phyloP scores from a whole-genome alignment of 2,113 vertebrate species.

The Ammodytes marinus region DNA sequence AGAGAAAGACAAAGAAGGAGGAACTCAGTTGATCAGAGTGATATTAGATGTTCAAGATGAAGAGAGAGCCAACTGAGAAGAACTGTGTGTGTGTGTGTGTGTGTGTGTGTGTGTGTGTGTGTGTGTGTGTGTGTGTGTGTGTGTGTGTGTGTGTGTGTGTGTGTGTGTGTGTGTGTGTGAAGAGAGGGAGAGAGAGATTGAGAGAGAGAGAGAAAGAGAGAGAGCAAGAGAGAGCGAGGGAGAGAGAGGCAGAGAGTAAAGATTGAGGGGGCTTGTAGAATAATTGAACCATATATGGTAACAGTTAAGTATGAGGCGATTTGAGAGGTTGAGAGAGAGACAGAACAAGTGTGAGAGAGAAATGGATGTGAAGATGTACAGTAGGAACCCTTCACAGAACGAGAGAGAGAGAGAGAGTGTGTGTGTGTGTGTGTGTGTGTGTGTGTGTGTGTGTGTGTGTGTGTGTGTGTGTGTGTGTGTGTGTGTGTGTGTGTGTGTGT shows the following conservation, averaged over 20 bases:
- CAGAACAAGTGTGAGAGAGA: constrained; percentile 56
- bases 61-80: constrained; percentile 34
- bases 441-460: constrained; percentile 30
- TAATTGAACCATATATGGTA: constrained; percentile 80
- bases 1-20: constrained; percentile 40
- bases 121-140: no score
- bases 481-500: constrained; percentile 43
- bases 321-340: constrained; percentile 69
- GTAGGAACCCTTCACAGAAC: constrained; percentile 47
- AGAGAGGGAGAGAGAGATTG: constrained; percentile 11
- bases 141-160: no score
- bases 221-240: constrained; percentile 45
- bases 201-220: constrained; percentile 48
- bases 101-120: no score
- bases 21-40: constrained; percentile 62
- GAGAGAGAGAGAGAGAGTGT: not conserved
- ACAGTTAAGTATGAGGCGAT: constrained; percentile 65
- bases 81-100: not conserved
- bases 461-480: constrained; percentile 34
- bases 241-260: constrained; percentile 23
- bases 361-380: constrained; percentile 72
- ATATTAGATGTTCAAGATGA: constrained; percentile 63
- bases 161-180: not conserved
- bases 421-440: constrained; percentile 19
- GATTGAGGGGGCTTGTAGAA: constrained; percentile 64